Conservation (phyloP, 2,888 invertebrate genomes). For the Bruchidius siliquastri region DNA sequence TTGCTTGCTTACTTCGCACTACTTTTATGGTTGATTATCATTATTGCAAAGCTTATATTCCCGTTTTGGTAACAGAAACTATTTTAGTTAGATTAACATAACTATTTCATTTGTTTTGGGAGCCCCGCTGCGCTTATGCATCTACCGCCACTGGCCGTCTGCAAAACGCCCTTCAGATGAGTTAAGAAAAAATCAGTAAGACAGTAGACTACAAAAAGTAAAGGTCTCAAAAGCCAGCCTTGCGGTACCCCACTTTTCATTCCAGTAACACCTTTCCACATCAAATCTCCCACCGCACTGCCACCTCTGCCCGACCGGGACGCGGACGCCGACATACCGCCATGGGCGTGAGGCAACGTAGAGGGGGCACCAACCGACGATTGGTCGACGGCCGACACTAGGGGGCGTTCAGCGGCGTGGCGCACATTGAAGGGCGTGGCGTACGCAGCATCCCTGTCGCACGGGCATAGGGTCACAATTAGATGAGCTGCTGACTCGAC, state of each 20-base stretch:
- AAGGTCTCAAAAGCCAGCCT: neutral
- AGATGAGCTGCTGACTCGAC: conserved; percentile 32
- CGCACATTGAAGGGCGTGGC: conserved; percentile 32
- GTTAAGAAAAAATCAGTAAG: no score
- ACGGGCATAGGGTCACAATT: conserved; percentile 33
- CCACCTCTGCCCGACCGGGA: neutral
- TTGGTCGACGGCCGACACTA: neutral
- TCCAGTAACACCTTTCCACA: neutral
- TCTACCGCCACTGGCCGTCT: no score
- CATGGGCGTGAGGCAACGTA: neutral
- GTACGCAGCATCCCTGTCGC: conserved; percentile 43
- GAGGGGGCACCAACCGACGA: neutral
- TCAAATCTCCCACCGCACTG: neutral
- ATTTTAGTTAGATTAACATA: no score
- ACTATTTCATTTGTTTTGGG: no score
- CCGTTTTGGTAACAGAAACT: no score
- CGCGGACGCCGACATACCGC: neutral
- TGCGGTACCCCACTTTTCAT: neutral
- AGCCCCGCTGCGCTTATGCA: no score
- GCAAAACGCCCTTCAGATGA: no score
- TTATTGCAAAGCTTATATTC: no score
- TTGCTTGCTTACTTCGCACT: no score
- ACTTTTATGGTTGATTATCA: no score
- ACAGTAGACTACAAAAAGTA: no score
- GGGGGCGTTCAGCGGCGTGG: conserved; percentile 22